A percentile compares a stretch with the other conserved stretches of the same genome.
phyloP scores from a whole-genome alignment of 2,888 invertebrate genomes.

The Oxyteleia sp. region DNA sequence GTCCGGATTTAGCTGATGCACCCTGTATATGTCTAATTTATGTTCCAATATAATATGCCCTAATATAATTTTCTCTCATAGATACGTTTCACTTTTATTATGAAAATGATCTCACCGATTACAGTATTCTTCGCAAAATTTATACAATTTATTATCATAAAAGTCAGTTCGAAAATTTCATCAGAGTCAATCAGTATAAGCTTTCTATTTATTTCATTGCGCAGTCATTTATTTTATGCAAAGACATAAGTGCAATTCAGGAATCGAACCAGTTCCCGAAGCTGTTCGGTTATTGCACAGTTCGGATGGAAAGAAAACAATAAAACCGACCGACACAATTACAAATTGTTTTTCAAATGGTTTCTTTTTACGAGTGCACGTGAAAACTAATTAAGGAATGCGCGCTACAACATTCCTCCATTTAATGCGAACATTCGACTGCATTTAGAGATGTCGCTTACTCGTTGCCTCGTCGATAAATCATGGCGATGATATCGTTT shows the following conservation, averaged over 20 bases:
- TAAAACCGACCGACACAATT: constrained; percentile 15
- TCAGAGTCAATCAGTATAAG: neutral
- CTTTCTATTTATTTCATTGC: constrained; percentile 15
- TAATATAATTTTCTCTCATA: too few species aligned
- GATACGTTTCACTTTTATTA: too few species aligned
- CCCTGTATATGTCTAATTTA: too few species aligned
- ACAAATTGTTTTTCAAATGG: constrained; percentile 18
- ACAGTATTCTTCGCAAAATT: neutral
- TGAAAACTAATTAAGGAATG: constrained; percentile 21
- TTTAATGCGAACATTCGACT: constrained; percentile 10
- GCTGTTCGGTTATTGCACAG: constrained; percentile 10
- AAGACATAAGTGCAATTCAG: constrained; percentile 21
- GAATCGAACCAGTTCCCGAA: constrained; percentile 6
- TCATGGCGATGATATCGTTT: too few species aligned
- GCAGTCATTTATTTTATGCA: constrained; percentile 31
- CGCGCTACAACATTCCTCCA: constrained; percentile 8
- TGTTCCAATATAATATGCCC: too few species aligned
- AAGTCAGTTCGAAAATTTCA: constrained; percentile 1
- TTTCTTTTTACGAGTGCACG: constrained; percentile 14
- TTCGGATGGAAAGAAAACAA: constrained; percentile 25
- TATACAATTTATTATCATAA: neutral
- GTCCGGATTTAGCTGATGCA: too few species aligned
- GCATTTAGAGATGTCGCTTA: too few species aligned
- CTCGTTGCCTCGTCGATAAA: too few species aligned
- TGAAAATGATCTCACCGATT: too few species aligned